Evolutionary conservation across 2,888 invertebrate genomes (phyloP).

Genomic region (Gisinianus flammeolus): DNA sequence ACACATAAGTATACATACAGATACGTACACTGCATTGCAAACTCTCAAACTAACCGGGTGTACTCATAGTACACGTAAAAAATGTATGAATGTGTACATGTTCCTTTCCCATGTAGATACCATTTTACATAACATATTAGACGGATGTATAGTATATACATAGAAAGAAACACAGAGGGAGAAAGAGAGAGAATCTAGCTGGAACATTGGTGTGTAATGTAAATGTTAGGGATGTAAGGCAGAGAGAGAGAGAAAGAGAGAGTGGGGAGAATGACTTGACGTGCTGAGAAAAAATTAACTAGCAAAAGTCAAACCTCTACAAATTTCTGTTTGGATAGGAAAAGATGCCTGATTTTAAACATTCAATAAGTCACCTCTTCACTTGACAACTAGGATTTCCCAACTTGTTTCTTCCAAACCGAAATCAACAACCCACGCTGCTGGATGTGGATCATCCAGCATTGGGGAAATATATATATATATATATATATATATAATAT

Average conservation of each 20-base stretch:
- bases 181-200: not conserved
- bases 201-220: too few relatives aligned
- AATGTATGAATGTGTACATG: too few relatives aligned
- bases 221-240: too few relatives aligned
- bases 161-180: not conserved
- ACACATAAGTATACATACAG: too few relatives aligned
- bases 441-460: conserved; percentile 13
- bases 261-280: conserved; percentile 13
- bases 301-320: conserved; percentile 43
- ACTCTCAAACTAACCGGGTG: too few relatives aligned
- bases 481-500: too few relatives aligned
- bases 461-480: too few relatives aligned
- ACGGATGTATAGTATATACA: not conserved
- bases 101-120: not conserved
- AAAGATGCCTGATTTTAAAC: conserved; percentile 52
- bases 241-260: not conserved
- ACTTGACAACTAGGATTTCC: conserved; percentile 44
- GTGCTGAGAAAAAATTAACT: conserved; percentile 41
- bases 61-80: too few relatives aligned
- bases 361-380: conserved; percentile 51
- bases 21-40: too few relatives aligned
- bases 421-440: conserved; percentile 37
- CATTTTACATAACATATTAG: conserved; percentile 18
- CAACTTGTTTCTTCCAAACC: conserved; percentile 30
- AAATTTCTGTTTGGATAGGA: conserved; percentile 55